These are phyloP conservation scores for Hirundo rustica DNA, from an alignment of 2,797 vertebrate species.

Conservation along the genomic window DNA sequence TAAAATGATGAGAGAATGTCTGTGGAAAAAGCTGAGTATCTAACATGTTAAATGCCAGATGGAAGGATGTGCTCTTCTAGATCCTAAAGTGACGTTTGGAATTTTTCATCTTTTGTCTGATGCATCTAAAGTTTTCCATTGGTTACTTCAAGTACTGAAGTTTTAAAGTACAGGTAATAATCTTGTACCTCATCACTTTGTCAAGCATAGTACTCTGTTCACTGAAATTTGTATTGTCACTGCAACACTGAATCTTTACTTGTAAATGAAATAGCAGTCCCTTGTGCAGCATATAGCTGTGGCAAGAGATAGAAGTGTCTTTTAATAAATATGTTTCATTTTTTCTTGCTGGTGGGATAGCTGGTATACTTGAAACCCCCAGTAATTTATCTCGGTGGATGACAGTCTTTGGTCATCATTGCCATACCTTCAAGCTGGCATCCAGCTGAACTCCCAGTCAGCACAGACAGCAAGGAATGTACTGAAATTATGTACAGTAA, in stretches of 20 bases:
- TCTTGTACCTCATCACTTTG: neutral
- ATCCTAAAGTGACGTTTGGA: neutral
- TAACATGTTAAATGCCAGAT: neutral
- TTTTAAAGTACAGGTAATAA: neutral
- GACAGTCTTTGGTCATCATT: neutral
- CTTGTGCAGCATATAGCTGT: neutral
- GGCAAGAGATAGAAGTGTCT: neutral
- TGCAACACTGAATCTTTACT: neutral
- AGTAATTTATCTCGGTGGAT: neutral
- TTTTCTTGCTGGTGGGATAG: neutral
- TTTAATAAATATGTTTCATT: neutral
- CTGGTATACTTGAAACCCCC: neutral
- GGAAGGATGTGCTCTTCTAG: neutral
- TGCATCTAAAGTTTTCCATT: constrained; percentile 10
- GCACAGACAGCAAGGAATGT: neutral
- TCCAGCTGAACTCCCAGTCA: neutral
- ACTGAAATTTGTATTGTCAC: neutral
- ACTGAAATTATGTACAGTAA: neutral
- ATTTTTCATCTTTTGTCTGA: neutral
- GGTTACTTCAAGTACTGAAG: neutral
- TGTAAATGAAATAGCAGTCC: constrained; percentile 6
- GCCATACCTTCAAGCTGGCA: neutral
- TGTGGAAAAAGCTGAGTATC: neutral
- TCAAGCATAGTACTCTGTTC: neutral
- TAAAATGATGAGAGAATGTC: neutral